Evolutionary conservation across 2,113 vertebrate species (phyloP), one percentile per base, ranked within the genome.

Genomic region (Blennius ocellaris): DNA sequence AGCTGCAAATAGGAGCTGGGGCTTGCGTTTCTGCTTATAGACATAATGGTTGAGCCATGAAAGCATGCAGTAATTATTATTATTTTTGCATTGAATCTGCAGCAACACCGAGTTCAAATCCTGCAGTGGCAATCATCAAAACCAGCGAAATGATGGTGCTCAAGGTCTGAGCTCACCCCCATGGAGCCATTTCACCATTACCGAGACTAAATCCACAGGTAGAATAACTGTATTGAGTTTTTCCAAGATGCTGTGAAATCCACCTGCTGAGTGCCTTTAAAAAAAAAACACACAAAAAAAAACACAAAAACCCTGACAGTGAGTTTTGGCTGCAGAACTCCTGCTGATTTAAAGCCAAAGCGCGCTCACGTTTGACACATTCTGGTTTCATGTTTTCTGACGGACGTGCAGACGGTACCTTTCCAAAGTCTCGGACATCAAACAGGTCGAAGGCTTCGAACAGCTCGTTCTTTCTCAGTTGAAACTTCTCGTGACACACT

Each of bases 381-480:
- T 12, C 5, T 48, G 14, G 2, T 6, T 48, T 48, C 11, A 43
- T 48, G 11, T 51, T 51, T 17, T 9, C 15, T 51, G 30, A 78
- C 1, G 57, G 43, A 65, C 0, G 50, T 11, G 44, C 0, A 38
- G 11, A 5, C 5, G 0, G 15, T 69, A 98, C 97, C 96, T 98
- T 98, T 60, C 88, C 97, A 0, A 99, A 99, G 75, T 99, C 96
- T 49, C 95, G 94, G 15, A 98, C 96, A 0, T 99, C 97, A 0
- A 99, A 99, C 65, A 99, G 95, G 89, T 99, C 97, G 0, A 99
- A 99, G 67, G 96, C 96, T 5, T 98, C 96, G 0, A 99, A 99
- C 51, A 99, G 94, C 0, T 97, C 96, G 0, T 85, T 96, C 87
- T 95, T 94, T 36, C 92, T 96, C 38, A 99, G 92, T 16, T 95